Base-by-base conservation (phyloP, 1,140 invertebrate genomes). In the Tetramorium parvispinum region DNA sequence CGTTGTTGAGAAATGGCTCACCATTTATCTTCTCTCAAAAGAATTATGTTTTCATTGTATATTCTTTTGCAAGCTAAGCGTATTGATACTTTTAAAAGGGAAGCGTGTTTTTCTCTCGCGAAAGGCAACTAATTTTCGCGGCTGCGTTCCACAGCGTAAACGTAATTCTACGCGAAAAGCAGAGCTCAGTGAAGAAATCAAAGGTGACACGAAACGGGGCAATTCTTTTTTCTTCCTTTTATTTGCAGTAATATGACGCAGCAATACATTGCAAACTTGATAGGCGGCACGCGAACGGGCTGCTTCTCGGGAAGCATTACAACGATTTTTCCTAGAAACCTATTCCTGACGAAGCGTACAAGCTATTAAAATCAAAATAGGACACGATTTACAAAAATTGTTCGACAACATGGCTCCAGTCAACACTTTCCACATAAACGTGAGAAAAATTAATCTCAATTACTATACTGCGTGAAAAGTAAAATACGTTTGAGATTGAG, bases 271-370 rank as follows among this genome's bases (percentile, higher is more conserved):
- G 40, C 57, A 43, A 83, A 83, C 18, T 49, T 75, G 53, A 37
- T 75, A 59, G 40, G 37, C 13, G 37, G n/a, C 79, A 83, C 40
- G 77, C 77, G 46, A 79, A 53, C 27, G 66, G 21, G 16, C 0
- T 59, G 53, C 43, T 59, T 82, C n/a, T 3, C 79, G 11, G 18
- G 24, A 73, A 82, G 51, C 46, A 79, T 55, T 46, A 16, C 51
- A 57, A 82, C 40, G 43, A 61, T 73, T 83, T 83, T 83, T 75
- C 79, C 43, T 32, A 49, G 40, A 83, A 83, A 37, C 5, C 7
- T 59, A 51, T 71, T 61, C 27, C 32, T n/a, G 37, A 57, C 32
- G 10, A 11, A 13, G 7, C 16, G 16, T 11, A 21, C 63, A 5
- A 11, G 11, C 40, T 61, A 59, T 83, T 75, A 83, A 83, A 73